phyloP scores from a whole-genome alignment of 2,797 vertebrate species.

The Gephyroberyx darwinii region DNA sequence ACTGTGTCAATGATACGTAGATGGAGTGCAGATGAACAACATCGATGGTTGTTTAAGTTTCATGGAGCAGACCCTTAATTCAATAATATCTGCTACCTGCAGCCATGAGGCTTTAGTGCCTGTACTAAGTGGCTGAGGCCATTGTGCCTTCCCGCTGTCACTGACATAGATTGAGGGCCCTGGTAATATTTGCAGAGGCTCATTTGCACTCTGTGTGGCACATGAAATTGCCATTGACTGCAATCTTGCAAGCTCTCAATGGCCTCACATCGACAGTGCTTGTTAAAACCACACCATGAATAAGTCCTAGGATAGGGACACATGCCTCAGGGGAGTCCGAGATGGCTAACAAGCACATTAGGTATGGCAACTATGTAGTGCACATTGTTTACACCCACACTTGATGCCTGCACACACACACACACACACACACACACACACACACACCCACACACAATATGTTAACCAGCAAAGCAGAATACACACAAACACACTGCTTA shows the following conservation, averaged over 20 bases:
- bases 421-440: slow-evolving; percentile 9
- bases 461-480: slow-evolving; percentile 62
- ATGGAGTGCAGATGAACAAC: slow-evolving; percentile 4
- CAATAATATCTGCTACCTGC: slow-evolving; percentile 61
- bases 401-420: slow-evolving; percentile 50
- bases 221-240: slow-evolving; percentile 79
- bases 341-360: slow-evolving; percentile 80
- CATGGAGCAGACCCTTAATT: slow-evolving; percentile 37
- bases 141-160: slow-evolving; percentile 61
- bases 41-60: slow-evolving; percentile 49
- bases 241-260: slow-evolving; percentile 75
- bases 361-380: slow-evolving; percentile 72
- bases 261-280: slow-evolving; percentile 76
- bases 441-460: slow-evolving; percentile 32
- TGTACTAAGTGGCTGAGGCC: slow-evolving; percentile 37
- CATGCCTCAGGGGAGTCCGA: slow-evolving; percentile 67
- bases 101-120: slow-evolving; percentile 36
- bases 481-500: slow-evolving; percentile 65
- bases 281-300: slow-evolving; percentile 78
- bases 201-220: slow-evolving; percentile 80
- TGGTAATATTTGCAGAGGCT: slow-evolving; percentile 75
- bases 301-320: slow-evolving; percentile 74
- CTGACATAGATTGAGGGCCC: slow-evolving; percentile 71
- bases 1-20: not conserved
- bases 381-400: slow-evolving; percentile 74